These are phyloP conservation scores for Bathynomus jamesi DNA, from an alignment of 1,140 invertebrate species.

Conservation along the genomic window DNA sequence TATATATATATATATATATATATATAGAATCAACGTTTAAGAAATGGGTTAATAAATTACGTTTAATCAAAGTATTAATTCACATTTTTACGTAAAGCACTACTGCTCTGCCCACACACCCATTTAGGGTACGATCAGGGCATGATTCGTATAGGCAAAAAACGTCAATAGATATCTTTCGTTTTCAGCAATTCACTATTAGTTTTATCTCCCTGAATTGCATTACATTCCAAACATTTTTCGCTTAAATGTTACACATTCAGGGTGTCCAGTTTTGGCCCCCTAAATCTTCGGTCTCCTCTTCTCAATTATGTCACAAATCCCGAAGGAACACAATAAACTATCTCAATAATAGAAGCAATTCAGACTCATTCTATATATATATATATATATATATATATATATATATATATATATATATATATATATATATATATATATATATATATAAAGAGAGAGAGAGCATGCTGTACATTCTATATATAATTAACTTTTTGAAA, in stretches of 20 bases:
- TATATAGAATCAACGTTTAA: background rate
- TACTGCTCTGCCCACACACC: too few species aligned
- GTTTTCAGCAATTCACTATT: too few species aligned
- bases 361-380: background rate
- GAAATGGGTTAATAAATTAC: background rate
- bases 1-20: background rate
- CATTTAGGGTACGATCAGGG: too few species aligned
- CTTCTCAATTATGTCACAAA: background rate
- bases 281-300: background rate
- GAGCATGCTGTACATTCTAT: background rate
- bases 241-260: background rate
- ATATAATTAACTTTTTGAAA: too few species aligned
- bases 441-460: background rate
- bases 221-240: background rate
- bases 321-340: background rate
- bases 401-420: constrained; percentile 3
- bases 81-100: too few species aligned
- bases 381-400: constrained; percentile 3
- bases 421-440: constrained; percentile 3
- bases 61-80: too few species aligned
- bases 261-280: background rate
- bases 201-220: too few species aligned
- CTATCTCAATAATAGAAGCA: background rate
- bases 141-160: too few species aligned
- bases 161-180: too few species aligned